Evolutionary conservation across 2,888 invertebrate genomes (phyloP), one percentile per base, ranked within the genome.

Genomic region (Amiota minor): DNA sequence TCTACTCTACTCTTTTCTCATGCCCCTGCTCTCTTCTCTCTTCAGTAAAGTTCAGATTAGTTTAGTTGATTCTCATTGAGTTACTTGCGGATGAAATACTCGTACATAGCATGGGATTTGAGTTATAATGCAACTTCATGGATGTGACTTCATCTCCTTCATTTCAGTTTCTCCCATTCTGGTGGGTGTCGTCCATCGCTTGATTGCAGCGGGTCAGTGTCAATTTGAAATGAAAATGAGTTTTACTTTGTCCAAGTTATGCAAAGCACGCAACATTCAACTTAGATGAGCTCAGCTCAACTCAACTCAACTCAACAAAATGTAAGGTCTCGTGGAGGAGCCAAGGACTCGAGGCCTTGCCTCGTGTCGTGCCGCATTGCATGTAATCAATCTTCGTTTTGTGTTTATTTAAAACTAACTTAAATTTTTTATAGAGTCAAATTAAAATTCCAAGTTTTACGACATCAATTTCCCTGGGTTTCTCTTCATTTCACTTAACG

Each of bases 381-480:
- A 53, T 53, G 45, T 45, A 46, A 68, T 68, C 67, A 68, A 68
- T 68, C 67, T 68, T 68, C 67, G 67, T 68, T 68, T 68, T 68
- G 59, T 46, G 55, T 14, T 69, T 2, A 14, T 55, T 45, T 55
- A 47, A 76, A 71, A 72, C 74, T 80, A 73, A 73, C 74, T 74
- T 73, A 74, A 73, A 74, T 74, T 75, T 74, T 35, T 35, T 35
- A 35, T 35, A 35, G 35, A 35, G 35, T 6, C 0, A 55, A 72
- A 74, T 70, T 71, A 75, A 79, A 79, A 82, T 82, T 83, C 85
- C 83, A 72, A 76, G 80, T 74, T 78, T 83, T 83, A 83, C 72
- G 20, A 20, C 59, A 20, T 59, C 59, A 20, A n/a, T 10, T 35
- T 35, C 35, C 6, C 35, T 35, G 35, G 35, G 2, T 35, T 35